Base-by-base conservation (phyloP, 1,140 invertebrate genomes). In the Euborellia annulipes region DNA sequence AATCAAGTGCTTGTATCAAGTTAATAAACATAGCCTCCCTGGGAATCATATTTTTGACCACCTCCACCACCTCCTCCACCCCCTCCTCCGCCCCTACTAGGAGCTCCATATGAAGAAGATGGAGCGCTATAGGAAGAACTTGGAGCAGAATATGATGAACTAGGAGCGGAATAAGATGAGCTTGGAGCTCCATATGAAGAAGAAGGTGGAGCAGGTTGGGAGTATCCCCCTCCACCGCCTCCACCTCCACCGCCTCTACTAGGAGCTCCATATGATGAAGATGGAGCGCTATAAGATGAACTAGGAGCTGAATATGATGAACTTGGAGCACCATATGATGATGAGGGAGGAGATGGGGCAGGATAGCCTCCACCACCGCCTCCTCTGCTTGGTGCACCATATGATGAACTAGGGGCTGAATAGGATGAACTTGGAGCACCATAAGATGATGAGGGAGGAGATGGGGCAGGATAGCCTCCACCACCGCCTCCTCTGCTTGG, bases 71-170 rank as follows among this genome's bases (percentile, higher is more conserved):
- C 46, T 48, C 20, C 43, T 41, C 21, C 34, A 22, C 20, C 45
- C 36, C 14, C 44, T 21, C 19, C 54, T 43, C 36, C 17, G 7
- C 42, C 51, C 41, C 21, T 48, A 16, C 18, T 16, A 6, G 65
- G 62, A 3, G 65, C 59, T 1, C 69, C 68, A 50, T 70, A 70
- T 41, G 58, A 60, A 2, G 60, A 62, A 1, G 66, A 68, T 0
- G 60, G 57, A 17, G 45, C 45, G 32, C 47, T 58, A 3, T 51
- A 13, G 38, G 39, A 20, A 13, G 34, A 17, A 17, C 39, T 23
- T 14, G 43, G 46, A 16, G 22, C 44, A 14, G 14, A 22, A 13
- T 22, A n/a, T 16, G 43, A 43, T 6, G 36, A 23, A 27, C 21
- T 30, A 13, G 52, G 45, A 21, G 56, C 54, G 16, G 60, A 60